Base-by-base conservation (phyloP, 2,797 vertebrate genomes). In the Dromococcyx pavoninus region DNA sequence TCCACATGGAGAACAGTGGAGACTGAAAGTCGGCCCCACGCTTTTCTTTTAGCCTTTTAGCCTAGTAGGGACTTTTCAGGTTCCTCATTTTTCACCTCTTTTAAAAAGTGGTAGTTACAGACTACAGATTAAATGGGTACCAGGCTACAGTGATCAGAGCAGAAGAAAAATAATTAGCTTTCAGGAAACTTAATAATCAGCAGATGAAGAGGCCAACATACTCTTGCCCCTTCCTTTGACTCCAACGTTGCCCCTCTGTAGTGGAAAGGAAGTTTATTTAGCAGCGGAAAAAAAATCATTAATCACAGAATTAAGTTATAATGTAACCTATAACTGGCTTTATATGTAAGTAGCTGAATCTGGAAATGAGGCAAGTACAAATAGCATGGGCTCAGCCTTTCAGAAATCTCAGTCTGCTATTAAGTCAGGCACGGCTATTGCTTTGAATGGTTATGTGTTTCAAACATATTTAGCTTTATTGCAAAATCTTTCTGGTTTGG, bases 161-260 rank as follows among this genome's bases (percentile, higher is more conserved):
- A 61, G 62, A 32, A 78, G 43, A 62, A 76, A 86, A 87, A 82
- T 35, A 73, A 91, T 85, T 65, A 48, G 67, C 64, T 94, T 83
- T 61, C 72, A 72, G 80, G 57, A 96, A 93, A 89, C 48, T 60
- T 79, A 80, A 93, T 86, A 78, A 77, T 88, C 70, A 81, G 48
- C 56, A 81, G 64, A 66, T 41, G 74, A 74, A 64, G 73, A 77
- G 56, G 39, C 58, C 62, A 66, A 17, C 22, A 27, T 56, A 9
- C 12, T 77, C 72, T 56, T 76, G 56, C 28, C 73, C 62, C 82
- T 84, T 80, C 27, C 50, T 58, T 77, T 86, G 79, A 82, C 85
- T 88, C 85, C 66, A 58, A 3, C 28, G 0, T 25, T 71, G 66
- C 80, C 73, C 67, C 43, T 66, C 58, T 86, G 58, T 39, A 70